Base-by-base conservation (phyloP, 2,113 vertebrate genomes). In the Terrapene triunguis region DNA sequence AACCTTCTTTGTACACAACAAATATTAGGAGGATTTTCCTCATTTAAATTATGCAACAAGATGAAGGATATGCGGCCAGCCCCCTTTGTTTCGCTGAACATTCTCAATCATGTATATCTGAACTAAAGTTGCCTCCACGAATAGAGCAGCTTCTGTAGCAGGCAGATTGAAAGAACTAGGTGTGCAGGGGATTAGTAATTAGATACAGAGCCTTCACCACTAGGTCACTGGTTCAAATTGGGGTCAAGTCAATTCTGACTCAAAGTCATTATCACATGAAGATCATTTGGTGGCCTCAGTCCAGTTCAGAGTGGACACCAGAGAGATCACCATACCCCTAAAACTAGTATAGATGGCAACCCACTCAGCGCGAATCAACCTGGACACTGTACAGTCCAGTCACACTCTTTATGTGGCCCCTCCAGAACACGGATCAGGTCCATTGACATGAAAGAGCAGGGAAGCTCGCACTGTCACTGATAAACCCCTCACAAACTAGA, bases 241-340 rank as follows among this genome's bases (percentile, higher is more conserved):
- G 89, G 92, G 96, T 89, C 85, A 94, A 95, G 85, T 74, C 90
- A 96, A 96, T 93, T 97, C 92, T 93, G 92, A 2, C 53, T 24
- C 79, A 94, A 92, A 54, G 2, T 50, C 1, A 2, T 50, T 85
- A 88, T 91, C 90, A 88, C 80, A 29, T 38, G 35, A 79, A 93
- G 80, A 90, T 47, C 0, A 0, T 74, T 62, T 62, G 65, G 89
- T 25, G 62, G 89, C 42, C 48, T 6, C 81, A 9, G 38, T 27
- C 5, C 38, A 38, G 38, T 5, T 32, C 90, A 51, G 50, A 88
- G 57, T 0, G 53, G 81, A 91, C 65, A 76, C 79, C 57, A 57
- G 50, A 82, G 78, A 94, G 53, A 8, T 17, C 55, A 50, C 89
- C 65, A 2, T 2, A 38, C 88, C 89, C 82, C 44, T 65, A 86